Evolutionary conservation across 2,888 invertebrate genomes (phyloP).

Genomic region (Apamea epomidion): DNA sequence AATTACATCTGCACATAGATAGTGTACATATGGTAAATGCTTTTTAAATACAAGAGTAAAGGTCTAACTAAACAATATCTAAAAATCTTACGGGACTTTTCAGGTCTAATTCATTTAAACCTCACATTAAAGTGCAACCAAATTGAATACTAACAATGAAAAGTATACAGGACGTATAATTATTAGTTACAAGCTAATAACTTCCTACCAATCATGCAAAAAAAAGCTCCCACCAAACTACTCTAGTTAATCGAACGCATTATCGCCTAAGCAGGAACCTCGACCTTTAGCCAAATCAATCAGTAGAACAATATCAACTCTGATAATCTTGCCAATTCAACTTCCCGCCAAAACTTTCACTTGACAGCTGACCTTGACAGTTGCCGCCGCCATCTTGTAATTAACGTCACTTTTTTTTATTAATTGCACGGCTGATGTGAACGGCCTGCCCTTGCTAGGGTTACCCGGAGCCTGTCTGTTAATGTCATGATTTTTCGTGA

Average conservation of each 20-base stretch:
- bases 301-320: constrained; percentile 66
- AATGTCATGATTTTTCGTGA: constrained; percentile 59
- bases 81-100: not conserved
- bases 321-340: constrained; percentile 55
- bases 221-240: constrained; percentile 14
- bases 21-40: not conserved
- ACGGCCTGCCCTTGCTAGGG: constrained; percentile 56
- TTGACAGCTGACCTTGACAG: constrained; percentile 73
- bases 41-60: not conserved
- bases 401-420: constrained; percentile 54
- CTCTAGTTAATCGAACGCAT: constrained; percentile 58
- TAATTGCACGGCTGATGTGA: constrained; percentile 49
- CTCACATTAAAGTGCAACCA: not conserved
- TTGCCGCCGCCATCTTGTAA: constrained; percentile 66
- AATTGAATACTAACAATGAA: not conserved
- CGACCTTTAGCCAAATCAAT: constrained; percentile 75
- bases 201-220: constrained; percentile 19
- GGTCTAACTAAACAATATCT: not conserved
- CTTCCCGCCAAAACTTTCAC: constrained; percentile 73
- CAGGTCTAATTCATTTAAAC: not conserved
- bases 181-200: constrained; percentile 15
- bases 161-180: not conserved
- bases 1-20: not conserved
- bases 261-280: constrained; percentile 65
- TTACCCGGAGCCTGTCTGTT: constrained; percentile 44